Percentiles rank a stretch among this genome's conserved stretches.
Evolutionary conservation across 2,888 invertebrate genomes (phyloP).

Genomic region (Hipparchia semele): DNA sequence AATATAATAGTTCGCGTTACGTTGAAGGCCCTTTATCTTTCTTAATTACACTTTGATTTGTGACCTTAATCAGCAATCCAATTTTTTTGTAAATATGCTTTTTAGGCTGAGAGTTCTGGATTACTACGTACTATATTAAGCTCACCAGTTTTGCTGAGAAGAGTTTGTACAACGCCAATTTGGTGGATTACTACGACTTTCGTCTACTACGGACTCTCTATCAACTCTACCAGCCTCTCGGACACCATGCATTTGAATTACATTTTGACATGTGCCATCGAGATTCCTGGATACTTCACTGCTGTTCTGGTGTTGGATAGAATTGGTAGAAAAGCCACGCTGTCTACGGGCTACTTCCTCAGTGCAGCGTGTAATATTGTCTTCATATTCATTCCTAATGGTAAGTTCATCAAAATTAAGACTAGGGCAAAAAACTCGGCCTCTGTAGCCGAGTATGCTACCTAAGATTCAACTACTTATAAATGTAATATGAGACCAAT

Average conservation of each 20-base stretch:
- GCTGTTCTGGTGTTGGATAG: slow-evolving; percentile 81
- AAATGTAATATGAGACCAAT: too few species aligned
- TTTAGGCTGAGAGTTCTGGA: slow-evolving; percentile 10
- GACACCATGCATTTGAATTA: slow-evolving; percentile 87
- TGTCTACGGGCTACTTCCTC: slow-evolving; percentile 43
- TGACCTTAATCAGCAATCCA: background rate
- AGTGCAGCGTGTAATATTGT: slow-evolving; percentile 41
- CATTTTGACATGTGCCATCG: slow-evolving; percentile 82
- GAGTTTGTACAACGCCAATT: slow-evolving; percentile 84
- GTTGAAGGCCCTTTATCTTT: background rate
- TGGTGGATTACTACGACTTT: slow-evolving; percentile 88
- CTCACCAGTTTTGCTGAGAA: slow-evolving; percentile 76
- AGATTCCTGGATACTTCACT: slow-evolving; percentile 85
- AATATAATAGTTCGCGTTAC: too few species aligned
- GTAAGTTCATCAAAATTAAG: slow-evolving; percentile 41
- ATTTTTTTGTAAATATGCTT: background rate
- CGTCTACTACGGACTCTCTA: slow-evolving; percentile 88
- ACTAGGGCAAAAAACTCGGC: too few species aligned
- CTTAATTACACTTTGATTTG: too few species aligned
- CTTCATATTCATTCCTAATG: slow-evolving; percentile 41
- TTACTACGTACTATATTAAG: slow-evolving; percentile 65
- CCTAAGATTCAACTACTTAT: too few species aligned
- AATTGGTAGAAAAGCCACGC: slow-evolving; percentile 62
- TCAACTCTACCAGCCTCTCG: slow-evolving; percentile 86
- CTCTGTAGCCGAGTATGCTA: too few species aligned